A percentile compares a stretch with the other conserved stretches of the same genome.
Evolutionary conservation across 2,888 invertebrate species (phyloP).

Genomic region (Dryadula phaetusa): DNA sequence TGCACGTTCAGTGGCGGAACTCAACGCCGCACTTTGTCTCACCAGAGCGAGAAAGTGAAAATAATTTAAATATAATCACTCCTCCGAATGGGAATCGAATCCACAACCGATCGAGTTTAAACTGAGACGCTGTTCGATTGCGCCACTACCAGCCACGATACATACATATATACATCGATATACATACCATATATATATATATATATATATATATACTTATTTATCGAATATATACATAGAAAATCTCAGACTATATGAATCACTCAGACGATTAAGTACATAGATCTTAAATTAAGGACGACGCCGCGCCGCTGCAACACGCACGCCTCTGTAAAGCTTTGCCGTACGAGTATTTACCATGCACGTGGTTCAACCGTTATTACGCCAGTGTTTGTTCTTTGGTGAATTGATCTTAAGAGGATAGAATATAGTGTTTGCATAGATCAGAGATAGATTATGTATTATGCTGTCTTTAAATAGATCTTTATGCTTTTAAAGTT

Average conservation of each 20-base stretch:
- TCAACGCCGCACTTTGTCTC: too few species aligned
- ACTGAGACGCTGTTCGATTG: too few species aligned
- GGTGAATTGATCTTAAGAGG: slow-evolving; percentile 24
- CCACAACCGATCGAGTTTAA: too few species aligned
- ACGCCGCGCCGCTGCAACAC: slow-evolving; percentile 55
- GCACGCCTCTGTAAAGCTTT: slow-evolving; percentile 51
- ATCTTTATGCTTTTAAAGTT: neutral
- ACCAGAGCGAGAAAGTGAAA: too few species aligned
- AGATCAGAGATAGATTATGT: neutral
- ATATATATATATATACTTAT: too few species aligned
- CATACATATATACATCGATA: too few species aligned
- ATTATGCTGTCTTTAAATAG: neutral
- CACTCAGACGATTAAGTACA: slow-evolving; percentile 69
- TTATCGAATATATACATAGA: neutral
- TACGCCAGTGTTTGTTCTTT: slow-evolving; percentile 28
- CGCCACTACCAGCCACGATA: too few species aligned
- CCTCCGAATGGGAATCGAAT: too few species aligned
- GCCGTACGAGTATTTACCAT: slow-evolving; percentile 47
- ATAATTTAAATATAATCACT: too few species aligned
- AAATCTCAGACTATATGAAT: slow-evolving; percentile 52
- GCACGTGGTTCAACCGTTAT: slow-evolving; percentile 40
- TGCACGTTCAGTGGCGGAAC: too few species aligned
- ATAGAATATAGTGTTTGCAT: slow-evolving; percentile 18
- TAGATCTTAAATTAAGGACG: slow-evolving; percentile 65
- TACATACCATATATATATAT: too few species aligned